Conservation (phyloP, 2,888 invertebrate genomes). For the Melinaea marsaeus region DNA sequence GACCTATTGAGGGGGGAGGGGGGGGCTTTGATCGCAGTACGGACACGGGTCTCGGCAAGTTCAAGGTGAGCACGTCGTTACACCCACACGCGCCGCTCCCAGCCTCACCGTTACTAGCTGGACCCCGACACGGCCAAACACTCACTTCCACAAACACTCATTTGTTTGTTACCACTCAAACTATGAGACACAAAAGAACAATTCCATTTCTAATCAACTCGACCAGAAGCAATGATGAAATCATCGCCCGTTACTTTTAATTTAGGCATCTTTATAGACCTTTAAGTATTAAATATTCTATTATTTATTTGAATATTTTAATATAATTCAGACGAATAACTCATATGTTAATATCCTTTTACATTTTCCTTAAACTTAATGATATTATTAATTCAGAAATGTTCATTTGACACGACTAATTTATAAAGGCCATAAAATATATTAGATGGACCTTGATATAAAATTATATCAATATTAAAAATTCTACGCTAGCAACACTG, state of each 20-base stretch:
- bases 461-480: conserved; percentile 1
- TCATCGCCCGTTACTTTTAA: conserved; percentile 2
- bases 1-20: no score
- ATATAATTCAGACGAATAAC: background rate
- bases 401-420: conserved; percentile 3
- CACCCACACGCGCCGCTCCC: conserved; percentile 70
- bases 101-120: conserved; percentile 56
- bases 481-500: background rate
- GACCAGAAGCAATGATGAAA: conserved; percentile 11
- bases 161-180: conserved; percentile 46
- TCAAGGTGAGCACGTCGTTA: conserved; percentile 76
- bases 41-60: conserved; percentile 68
- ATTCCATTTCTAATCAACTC: conserved; percentile 34
- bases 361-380: conserved; percentile 5
- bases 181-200: conserved; percentile 42
- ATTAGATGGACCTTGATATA: conserved; percentile 1
- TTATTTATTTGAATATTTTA: conserved; percentile 4
- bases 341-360: conserved; percentile 5
- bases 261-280: background rate
- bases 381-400: conserved; percentile 2
- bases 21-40: conserved; percentile 26
- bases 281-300: background rate
- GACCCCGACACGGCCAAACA: conserved; percentile 53
- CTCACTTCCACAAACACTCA: conserved; percentile 49
- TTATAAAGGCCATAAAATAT: conserved; percentile 6